Base-by-base conservation (phyloP, 2,888 invertebrate genomes). In the Amaurobius ferox region DNA sequence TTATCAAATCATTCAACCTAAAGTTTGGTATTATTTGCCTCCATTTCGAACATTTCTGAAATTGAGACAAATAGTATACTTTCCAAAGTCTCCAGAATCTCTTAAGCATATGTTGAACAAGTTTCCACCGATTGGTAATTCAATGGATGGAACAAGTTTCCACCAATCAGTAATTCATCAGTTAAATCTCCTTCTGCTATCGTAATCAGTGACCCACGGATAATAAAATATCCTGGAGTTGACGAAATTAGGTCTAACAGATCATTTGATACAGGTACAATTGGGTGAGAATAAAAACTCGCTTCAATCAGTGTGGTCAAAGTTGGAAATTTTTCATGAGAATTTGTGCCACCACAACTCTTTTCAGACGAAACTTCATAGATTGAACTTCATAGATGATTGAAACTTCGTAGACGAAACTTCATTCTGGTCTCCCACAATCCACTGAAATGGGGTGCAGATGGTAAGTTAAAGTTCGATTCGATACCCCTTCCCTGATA, bases 141-240 rank as follows among this genome's bases (percentile, higher is more conserved):
- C n/a, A n/a, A n/a, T n/a, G n/a, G n/a, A n/a, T n/a, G n/a, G n/a
- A n/a, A n/a, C n/a, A n/a, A n/a, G n/a, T n/a, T n/a, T n/a, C n/a
- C n/a, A n/a, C n/a, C n/a, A n/a, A 16, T 16, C 16, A 44, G 2
- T 44, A 13, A 32, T 30, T 5, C 9, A 13, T 9, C 7, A 9
- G 9, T n/a, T 0, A 19, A 19, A 32, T 32, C n/a, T n/a, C n/a
- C 9, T 44, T 48, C 19, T 2, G 30, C 32, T 7, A 76, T 23
- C 6, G 44, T 3, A 16, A 5, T 2, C 6, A 48, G 19, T 11
- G 48, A 19, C 2, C n/a, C 67, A 13, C 66, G 44, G 23, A 48
- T 67, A 3, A 76, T n/a, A 19, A 76, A 66, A n/a, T 48, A 26
- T 30, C 76, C 19, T 19, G 44, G 67, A 29, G 76, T 67, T 29